Conservation (phyloP, 2,113 vertebrate genomes). For the Misgurnus anguillicaudatus region DNA sequence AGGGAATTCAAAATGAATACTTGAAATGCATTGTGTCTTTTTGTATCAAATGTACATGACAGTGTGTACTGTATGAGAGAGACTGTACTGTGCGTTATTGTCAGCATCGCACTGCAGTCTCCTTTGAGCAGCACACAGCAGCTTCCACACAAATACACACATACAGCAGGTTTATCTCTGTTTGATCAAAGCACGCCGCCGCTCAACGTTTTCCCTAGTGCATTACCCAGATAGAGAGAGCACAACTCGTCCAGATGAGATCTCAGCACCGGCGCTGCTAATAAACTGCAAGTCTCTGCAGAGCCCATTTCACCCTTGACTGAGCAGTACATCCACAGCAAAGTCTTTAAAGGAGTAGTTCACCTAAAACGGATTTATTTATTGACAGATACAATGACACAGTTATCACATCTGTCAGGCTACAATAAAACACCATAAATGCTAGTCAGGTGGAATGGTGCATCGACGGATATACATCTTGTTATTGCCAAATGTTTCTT, state of each 20-base stretch:
- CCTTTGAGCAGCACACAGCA: conserved; percentile 56
- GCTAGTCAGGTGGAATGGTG: too few relatives aligned
- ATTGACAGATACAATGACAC: not conserved
- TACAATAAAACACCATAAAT: not conserved
- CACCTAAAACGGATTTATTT: not conserved
- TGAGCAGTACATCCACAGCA: conserved; percentile 1
- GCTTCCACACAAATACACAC: conserved; percentile 27
- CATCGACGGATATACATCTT: too few relatives aligned
- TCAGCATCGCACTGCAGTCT: conserved; percentile 73
- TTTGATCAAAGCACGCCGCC: conserved; percentile 62
- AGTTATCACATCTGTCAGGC: not conserved
- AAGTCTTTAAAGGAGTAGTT: not conserved
- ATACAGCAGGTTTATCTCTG: conserved; percentile 52
- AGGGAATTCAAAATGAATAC: too few relatives aligned
- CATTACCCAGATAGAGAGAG: conserved; percentile 15
- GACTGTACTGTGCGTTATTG: conserved; percentile 59
- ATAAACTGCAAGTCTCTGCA: conserved; percentile 31
- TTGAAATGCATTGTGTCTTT: not conserved
- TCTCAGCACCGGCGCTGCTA: conserved; percentile 58
- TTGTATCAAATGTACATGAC: conserved; percentile 17
- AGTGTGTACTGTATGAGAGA: conserved; percentile 38
- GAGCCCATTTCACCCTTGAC: conserved; percentile 16
- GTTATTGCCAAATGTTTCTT: too few relatives aligned
- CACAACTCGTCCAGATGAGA: conserved; percentile 6
- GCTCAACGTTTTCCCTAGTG: not conserved